A percentile compares a stretch with the other conserved stretches of the same genome.
Evolutionary conservation across 2,888 invertebrate species (phyloP).

Genomic region (Hydroisotoma schaefferi): DNA sequence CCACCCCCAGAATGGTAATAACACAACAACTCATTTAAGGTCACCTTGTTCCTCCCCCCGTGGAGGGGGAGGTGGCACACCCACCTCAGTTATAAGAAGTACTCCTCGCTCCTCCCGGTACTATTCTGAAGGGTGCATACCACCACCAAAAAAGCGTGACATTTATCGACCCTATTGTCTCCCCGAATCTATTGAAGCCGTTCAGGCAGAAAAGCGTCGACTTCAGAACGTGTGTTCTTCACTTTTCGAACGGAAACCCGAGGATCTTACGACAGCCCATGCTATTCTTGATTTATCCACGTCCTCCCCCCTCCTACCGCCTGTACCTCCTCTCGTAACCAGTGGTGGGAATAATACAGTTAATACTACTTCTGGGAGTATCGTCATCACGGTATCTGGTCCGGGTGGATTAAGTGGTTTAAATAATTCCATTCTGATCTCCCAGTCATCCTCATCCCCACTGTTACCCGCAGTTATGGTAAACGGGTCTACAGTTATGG

Average conservation of each 20-base stretch:
- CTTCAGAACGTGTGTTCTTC: constrained; percentile 46
- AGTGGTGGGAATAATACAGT: no score
- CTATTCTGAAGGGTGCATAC: constrained; percentile 47
- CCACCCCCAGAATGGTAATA: no score
- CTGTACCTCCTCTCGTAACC: constrained; percentile 20
- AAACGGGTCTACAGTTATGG: neutral
- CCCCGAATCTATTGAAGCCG: constrained; percentile 46
- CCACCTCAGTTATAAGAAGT: constrained; percentile 40
- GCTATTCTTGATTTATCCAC: constrained; percentile 85
- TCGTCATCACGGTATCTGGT: neutral
- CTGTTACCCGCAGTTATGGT: constrained; percentile 65
- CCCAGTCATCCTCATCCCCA: constrained; percentile 54
- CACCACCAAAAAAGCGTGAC: constrained; percentile 87
- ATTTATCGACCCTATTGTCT: constrained; percentile 78
- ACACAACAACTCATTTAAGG: neutral
- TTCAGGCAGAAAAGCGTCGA: constrained; percentile 46
- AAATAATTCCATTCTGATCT: no score
- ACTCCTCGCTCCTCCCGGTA: constrained; percentile 30
- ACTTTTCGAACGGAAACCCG: constrained; percentile 52
- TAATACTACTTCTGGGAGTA: neutral
- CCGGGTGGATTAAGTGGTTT: neutral
- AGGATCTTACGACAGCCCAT: constrained; percentile 81
- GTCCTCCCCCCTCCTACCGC: constrained; percentile 59
- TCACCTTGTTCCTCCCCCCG: constrained; percentile 1
- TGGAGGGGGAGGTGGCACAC: constrained; percentile 11